These are phyloP conservation scores for Diachrysia chrysitis DNA, from an alignment of 2,888 invertebrate genomes.

Conservation along the genomic window DNA sequence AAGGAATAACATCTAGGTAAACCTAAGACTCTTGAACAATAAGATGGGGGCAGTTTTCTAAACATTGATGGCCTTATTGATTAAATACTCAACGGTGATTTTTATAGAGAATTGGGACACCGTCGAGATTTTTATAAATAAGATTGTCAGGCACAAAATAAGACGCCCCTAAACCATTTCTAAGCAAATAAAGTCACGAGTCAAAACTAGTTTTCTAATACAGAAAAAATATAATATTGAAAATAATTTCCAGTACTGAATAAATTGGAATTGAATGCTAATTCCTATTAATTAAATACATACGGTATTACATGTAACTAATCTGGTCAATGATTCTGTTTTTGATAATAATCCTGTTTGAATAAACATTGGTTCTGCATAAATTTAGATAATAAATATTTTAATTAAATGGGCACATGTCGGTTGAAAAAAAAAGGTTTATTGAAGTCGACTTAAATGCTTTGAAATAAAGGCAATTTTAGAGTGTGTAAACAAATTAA, in stretches of 20 bases:
- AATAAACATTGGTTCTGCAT: not conserved
- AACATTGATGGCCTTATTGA: no score
- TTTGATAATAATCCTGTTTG: not conserved
- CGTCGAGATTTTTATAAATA: no score
- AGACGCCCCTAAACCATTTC: no score
- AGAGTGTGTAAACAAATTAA: not conserved
- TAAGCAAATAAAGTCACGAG: no score
- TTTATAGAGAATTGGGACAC: no score
- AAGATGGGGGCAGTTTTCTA: no score
- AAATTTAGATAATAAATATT: not conserved
- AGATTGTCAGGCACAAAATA: no score
- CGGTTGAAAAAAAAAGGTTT: not conserved
- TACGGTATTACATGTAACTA: not conserved
- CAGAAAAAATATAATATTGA: not conserved
- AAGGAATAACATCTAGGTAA: no score
- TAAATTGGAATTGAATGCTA: conserved; percentile 1
- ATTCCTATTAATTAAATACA: conserved; percentile 4
- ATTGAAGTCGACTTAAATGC: not conserved
- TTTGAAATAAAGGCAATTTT: not conserved
- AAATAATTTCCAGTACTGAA: not conserved
- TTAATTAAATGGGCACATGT: not conserved
- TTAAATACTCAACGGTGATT: no score
- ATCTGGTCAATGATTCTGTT: not conserved
- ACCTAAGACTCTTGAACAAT: no score
- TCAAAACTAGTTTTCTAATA: not conserved